Base-by-base conservation (phyloP, 2,113 vertebrate species). In the Rhineura floridana region DNA sequence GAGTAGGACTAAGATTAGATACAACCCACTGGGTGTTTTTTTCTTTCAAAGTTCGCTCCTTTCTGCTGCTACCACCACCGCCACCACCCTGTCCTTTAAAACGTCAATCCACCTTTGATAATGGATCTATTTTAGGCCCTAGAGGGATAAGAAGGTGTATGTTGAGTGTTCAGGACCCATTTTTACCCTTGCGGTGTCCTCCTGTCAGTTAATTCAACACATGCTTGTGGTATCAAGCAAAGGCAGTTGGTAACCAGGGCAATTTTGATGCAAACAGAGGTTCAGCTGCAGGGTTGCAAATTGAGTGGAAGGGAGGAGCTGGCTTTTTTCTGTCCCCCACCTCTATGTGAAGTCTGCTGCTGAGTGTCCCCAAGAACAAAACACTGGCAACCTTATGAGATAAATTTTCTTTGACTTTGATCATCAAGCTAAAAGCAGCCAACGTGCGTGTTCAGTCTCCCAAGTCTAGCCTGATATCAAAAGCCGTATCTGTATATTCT, bases 301-400 rank as follows among this genome's bases (percentile, higher is more conserved):
- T 42, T 3, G 59, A 76, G 81, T 93, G 87, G 87, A 84, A 89
- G 87, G 73, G 76, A 80, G 46, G 39, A 90, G 81, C 77, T 28
- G 84, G 46, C 70, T 88, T 89, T 93, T 86, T 87, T 87, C 76
- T 92, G 88, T 83, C 91, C 80, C 46, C 80, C 90, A 33, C 87
- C 85, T 87, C 33, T 69, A 10, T 82, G 91, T 92, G 92, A 92
- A 76, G 81, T 79, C 72, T 84, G 90, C 91, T 91, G 92, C 87
- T 92, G 92, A 52, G 21, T 85, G 78, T 89, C 90, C 89, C 69
- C 23, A 9, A 1, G 0, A 30, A 30, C 3, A 75, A 87, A 92
- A 59, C 87, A 93, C 70, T 13, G 52, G 30, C 62, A 17, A 21
- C 30, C 44, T 44, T 44, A 30, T 81, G 36, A 65, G 44, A 69